Percentiles rank a stretch among this genome's conserved stretches.
Evolutionary conservation across 2,113 vertebrate species (phyloP).

Genomic region (Morphnarchus princeps): DNA sequence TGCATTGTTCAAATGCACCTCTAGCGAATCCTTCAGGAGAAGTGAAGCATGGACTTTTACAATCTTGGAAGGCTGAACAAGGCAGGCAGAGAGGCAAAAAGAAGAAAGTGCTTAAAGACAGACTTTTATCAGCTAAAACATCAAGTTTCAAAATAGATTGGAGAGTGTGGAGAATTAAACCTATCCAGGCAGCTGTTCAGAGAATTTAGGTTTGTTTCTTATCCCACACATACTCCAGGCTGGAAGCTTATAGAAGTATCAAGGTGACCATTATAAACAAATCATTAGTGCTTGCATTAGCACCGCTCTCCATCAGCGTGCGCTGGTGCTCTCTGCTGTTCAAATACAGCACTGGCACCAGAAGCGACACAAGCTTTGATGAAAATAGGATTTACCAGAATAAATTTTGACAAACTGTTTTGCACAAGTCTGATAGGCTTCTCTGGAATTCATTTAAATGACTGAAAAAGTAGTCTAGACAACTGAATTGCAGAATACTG

Average conservation of each 20-base stretch:
- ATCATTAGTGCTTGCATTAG: not conserved
- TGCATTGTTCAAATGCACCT: slow-evolving; percentile 74
- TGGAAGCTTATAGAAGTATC: not conserved
- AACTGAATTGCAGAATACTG: not conserved
- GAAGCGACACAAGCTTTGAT: rapidly evolving
- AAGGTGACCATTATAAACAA: not conserved
- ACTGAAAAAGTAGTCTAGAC: not conserved
- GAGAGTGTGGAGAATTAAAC: not conserved
- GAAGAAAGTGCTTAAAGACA: not conserved
- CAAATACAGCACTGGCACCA: not conserved
- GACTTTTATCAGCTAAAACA: not conserved
- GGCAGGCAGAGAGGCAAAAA: not conserved
- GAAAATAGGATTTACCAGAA: not conserved
- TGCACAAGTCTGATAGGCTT: not conserved
- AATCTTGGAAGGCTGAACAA: slow-evolving; percentile 71
- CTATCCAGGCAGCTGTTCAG: not conserved
- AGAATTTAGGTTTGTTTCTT: not conserved
- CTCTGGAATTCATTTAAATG: not conserved
- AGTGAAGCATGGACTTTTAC: slow-evolving; percentile 81
- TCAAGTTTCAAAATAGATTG: not conserved
- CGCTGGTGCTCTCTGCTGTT: slow-evolving; percentile 56
- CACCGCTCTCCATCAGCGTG: not conserved
- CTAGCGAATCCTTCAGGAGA: slow-evolving; percentile 73
- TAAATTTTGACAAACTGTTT: not conserved
- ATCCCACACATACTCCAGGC: too few relatives aligned